These are phyloP conservation scores for Heliopora coerulea DNA, from an alignment of 92 coral and sea anemone genomes.

Conservation along the genomic window DNA sequence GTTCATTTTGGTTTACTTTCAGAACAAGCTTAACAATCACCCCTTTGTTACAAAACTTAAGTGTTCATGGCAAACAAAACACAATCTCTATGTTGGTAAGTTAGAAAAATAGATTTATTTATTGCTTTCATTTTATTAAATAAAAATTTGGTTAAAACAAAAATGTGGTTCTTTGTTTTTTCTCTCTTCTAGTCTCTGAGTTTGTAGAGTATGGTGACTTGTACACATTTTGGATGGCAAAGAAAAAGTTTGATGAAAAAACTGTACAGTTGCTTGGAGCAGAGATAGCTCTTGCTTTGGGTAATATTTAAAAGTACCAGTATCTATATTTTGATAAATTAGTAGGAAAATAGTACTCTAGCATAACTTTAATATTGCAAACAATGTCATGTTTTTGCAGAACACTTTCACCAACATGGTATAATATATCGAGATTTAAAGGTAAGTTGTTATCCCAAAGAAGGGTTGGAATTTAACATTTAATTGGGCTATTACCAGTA, in stretches of 20 bases:
- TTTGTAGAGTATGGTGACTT: slow-evolving; percentile 94
- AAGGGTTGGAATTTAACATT: too few relatives aligned
- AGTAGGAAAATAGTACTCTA: too few relatives aligned
- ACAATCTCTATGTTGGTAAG: slow-evolving; percentile 89
- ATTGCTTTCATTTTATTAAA: too few relatives aligned
- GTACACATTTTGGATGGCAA: slow-evolving; percentile 83
- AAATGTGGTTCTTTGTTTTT: background rate
- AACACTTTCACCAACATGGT: slow-evolving; percentile 75
- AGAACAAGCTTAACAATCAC: slow-evolving; percentile 76
- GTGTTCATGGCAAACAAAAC: slow-evolving; percentile 98
- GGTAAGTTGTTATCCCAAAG: slow-evolving; percentile 69
- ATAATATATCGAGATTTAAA: slow-evolving; percentile 95
- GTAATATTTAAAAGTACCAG: slow-evolving; percentile 12
- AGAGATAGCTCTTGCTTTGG: slow-evolving; percentile 84
- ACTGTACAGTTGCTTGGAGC: slow-evolving; percentile 75
- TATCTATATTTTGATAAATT: too few relatives aligned
- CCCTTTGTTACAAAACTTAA: slow-evolving; percentile 88
- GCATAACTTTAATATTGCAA: too few relatives aligned
- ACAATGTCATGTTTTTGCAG: slow-evolving; percentile 39
- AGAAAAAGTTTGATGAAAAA: slow-evolving; percentile 63
- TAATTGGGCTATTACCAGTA: background rate
- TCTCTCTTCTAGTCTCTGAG: slow-evolving; percentile 67
- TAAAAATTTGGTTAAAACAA: too few relatives aligned
- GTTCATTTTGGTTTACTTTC: too few relatives aligned
- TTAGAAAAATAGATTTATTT: too few relatives aligned